Conservation (phyloP, 2,888 invertebrate species). For the Andricus curvator region DNA sequence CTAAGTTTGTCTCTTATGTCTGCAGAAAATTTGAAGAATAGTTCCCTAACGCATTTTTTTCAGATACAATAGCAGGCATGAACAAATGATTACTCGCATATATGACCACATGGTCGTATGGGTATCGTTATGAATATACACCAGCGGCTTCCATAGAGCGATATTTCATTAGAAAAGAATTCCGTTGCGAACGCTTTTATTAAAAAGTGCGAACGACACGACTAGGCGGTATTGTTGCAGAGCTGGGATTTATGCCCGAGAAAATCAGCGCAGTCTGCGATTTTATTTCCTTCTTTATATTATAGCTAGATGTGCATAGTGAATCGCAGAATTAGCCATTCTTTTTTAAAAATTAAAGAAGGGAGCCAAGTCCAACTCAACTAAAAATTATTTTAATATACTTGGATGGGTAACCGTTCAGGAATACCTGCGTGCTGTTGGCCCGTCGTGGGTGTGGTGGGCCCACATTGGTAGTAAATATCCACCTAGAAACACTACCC, state of each 20-base stretch:
- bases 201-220: conserved; percentile 53
- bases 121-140: conserved; percentile 31
- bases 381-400: no score
- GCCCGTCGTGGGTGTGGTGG: no score
- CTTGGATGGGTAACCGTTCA: no score
- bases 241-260: conserved; percentile 63
- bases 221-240: conserved; percentile 53
- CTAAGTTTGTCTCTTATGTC: no score
- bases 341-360: no score
- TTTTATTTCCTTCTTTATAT: conserved; percentile 14
- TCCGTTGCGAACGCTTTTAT: conserved; percentile 56
- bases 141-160: conserved; percentile 47
- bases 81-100: neutral
- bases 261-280: conserved; percentile 57
- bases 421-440: no score
- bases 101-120: neutral
- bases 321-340: no score
- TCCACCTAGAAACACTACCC: no score
- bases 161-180: conserved; percentile 53
- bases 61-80: neutral
- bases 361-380: no score
- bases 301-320: neutral
- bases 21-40: neutral
- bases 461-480: no score
- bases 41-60: neutral